phyloP scores from a whole-genome alignment of 2,888 invertebrate species.

The Pseudococcus jackbeardsleyi region DNA sequence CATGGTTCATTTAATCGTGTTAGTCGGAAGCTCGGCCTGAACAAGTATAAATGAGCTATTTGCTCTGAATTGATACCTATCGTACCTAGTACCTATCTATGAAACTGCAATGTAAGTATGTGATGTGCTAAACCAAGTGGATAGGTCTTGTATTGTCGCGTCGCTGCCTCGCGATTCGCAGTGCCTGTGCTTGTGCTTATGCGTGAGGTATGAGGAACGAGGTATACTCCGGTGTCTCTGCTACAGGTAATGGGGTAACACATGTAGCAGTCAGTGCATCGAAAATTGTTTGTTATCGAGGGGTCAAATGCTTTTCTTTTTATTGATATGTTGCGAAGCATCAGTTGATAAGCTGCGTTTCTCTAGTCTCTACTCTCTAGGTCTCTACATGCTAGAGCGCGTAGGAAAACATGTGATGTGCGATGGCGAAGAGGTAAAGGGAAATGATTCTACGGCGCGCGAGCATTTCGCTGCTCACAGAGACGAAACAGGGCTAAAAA shows the following conservation, averaged over 20 bases:
- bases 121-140: background rate
- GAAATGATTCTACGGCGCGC: background rate
- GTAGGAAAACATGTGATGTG: background rate
- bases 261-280: background rate
- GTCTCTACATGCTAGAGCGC: too few relatives aligned
- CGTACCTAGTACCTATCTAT: too few relatives aligned
- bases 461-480: background rate
- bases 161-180: background rate
- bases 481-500: background rate
- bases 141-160: background rate
- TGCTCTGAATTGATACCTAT: slow-evolving; percentile 26
- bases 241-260: background rate
- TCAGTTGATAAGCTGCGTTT: too few relatives aligned
- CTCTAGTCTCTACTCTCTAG: too few relatives aligned
- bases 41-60: slow-evolving; percentile 22
- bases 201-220: background rate
- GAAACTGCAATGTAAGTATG: background rate
- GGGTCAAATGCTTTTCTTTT: too few relatives aligned
- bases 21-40: background rate
- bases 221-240: too few relatives aligned
- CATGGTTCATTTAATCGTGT: slow-evolving; percentile 10
- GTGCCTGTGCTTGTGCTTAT: background rate
- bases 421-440: background rate
- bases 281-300: too few relatives aligned
- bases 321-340: too few relatives aligned